phyloP scores from a whole-genome alignment of 2,888 invertebrate genomes.

The Scrobipalpa atriplicella region DNA sequence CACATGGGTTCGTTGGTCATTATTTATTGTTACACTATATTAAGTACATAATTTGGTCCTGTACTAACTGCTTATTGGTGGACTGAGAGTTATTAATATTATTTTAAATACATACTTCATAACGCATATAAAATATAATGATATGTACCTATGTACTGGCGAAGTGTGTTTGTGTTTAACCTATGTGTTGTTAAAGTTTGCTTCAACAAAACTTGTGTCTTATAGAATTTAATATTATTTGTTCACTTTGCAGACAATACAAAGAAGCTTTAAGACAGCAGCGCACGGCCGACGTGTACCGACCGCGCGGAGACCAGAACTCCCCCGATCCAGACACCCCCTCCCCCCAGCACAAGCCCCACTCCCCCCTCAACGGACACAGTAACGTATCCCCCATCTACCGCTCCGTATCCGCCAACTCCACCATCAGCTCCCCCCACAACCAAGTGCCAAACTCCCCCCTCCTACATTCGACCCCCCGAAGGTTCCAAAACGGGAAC shows the following conservation, averaged over 20 bases:
- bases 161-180: slow-evolving; percentile 2
- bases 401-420: slow-evolving; percentile 64
- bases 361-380: slow-evolving; percentile 80
- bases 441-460: slow-evolving; percentile 74
- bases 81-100: neutral
- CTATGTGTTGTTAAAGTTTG: slow-evolving; percentile 22
- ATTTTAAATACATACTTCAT: no score
- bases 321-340: slow-evolving; percentile 81
- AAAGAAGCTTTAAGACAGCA: slow-evolving; percentile 95
- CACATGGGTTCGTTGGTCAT: slow-evolving; percentile 24
- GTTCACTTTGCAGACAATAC: slow-evolving; percentile 87
- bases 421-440: slow-evolving; percentile 44
- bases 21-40: neutral
- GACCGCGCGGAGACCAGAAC: slow-evolving; percentile 84
- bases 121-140: no score
- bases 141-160: no score
- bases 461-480: slow-evolving; percentile 74
- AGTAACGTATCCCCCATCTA: slow-evolving; percentile 81
- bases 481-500: slow-evolving; percentile 73
- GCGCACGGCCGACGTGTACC: slow-evolving; percentile 91
- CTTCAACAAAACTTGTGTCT: neutral
- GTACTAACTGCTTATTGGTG: neutral
- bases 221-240: neutral
- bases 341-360: slow-evolving; percentile 71
- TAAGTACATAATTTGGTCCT: neutral